Evolutionary conservation across 2,888 invertebrate species (phyloP), one percentile per base, ranked within the genome.

Genomic region (Noctuana brunneofusca): DNA sequence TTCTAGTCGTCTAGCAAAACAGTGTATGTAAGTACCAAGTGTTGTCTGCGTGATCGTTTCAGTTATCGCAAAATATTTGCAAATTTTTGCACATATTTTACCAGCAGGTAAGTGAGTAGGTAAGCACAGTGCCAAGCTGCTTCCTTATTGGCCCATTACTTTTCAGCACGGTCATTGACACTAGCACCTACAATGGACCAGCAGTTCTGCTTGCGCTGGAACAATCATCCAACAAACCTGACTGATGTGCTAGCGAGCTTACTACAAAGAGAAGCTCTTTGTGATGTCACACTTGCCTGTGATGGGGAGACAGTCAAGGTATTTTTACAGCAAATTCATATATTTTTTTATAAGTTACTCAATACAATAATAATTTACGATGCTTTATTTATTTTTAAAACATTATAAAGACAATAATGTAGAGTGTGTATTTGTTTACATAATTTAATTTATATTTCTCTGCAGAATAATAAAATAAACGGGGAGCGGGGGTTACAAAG

Each of bases 171-270:
- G 86, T 87, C 92, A 90, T 87, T 92, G 91, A 92, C 92, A 89
- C 81, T 89, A 87, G 87, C 90, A 86, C 88, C 90, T 78, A 93
- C 92, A 86, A 94, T 94, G 94, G 93, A 95, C 93, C 96, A 95
- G 92, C 97, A 97, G 93, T 97, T 97, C 93, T 97, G 97, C 93
- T 94, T 97, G 88, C 96, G 97, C 93, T 97, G 97, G 97, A 97
- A 97, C 94, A 97, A 97, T 93, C 97, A 97, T 93, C 96, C 96
- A 84, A 95, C 93, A 92, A 97, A 97, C 92, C 93, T 97, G 90
- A 97, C 97, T 84, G 97, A 97, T 92, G 97, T 97, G 83, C 94
- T 97, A 79, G 96, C 96, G 82, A 96, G 96, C 84, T 93, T 97
- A 82, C 93, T 97, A 80, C 95, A 96, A 87, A 94, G 97, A 85